Evolutionary conservation across 2,113 vertebrate species (phyloP).

Genomic region (mouse (Mus musculus)): DNA sequence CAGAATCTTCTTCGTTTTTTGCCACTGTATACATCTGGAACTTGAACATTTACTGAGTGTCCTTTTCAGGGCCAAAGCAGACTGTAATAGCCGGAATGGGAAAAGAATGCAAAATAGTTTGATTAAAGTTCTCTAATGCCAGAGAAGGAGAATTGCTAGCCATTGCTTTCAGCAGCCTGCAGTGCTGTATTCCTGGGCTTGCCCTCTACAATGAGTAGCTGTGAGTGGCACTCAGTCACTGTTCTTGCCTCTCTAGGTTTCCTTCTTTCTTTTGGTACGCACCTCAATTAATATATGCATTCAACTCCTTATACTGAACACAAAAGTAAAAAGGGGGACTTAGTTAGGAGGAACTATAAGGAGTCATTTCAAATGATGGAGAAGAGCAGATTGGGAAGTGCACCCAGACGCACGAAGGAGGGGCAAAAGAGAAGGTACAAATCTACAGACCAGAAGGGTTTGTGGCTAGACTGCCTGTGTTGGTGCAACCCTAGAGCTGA

Average conservation of each 20-base stretch:
- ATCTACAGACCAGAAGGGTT: no score
- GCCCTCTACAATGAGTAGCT: neutral
- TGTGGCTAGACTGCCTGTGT: neutral
- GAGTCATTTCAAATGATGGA: neutral
- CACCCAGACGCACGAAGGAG: neutral
- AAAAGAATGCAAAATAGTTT: neutral
- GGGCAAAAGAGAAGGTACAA: neutral
- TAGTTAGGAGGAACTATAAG: neutral
- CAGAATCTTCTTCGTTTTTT: neutral
- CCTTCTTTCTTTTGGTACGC: neutral
- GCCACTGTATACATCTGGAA: neutral
- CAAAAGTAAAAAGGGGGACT: neutral
- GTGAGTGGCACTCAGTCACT: neutral
- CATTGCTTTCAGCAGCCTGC: no score
- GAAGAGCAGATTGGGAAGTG: neutral
- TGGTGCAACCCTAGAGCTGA: neutral
- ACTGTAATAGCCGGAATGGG: neutral
- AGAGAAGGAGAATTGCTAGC: neutral
- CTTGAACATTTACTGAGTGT: neutral
- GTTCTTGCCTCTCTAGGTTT: neutral
- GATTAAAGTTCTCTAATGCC: neutral
- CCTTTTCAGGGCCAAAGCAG: neutral
- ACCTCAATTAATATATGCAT: neutral
- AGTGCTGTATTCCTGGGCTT: neutral
- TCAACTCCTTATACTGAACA: neutral